Evolutionary conservation across 2,797 vertebrate genomes (phyloP), one percentile per base, ranked within the genome.

Genomic region (Enteromius radiatus): DNA sequence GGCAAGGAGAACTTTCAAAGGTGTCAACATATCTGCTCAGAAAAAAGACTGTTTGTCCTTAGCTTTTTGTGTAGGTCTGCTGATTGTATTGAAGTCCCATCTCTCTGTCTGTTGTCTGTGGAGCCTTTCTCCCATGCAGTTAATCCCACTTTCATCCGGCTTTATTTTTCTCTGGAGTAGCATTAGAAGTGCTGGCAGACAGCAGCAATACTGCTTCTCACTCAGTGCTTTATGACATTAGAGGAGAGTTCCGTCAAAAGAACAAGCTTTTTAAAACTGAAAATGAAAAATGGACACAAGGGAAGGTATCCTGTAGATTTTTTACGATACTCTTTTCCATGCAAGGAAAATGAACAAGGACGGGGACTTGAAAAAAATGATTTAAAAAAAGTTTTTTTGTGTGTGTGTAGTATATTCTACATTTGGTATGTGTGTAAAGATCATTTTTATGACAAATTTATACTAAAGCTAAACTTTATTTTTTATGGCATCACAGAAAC

Each of bases 151-250:
- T 49, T 64, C 76, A 41, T 59, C 63, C 9, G 43, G 67, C 23
- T 73, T 73, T 81, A 64, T 74, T 81, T 63, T 81, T 28, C 43
- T 65, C 69, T 28, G 26, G 49, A 59, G 78, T 64, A 26, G 15
- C 43, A 49, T 63, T 63, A 73, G 49, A 73, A 65, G 61, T 45
- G 43, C 21, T 63, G 26, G 26, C 21, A 47, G 54, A 71, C 67
- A 45, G 75, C 36, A 28, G 23, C 21, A 63, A 76, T 28, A 23
- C 76, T 33, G 28, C 43, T 78, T 64, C 43, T 78, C 61, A 43
- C 33, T 69, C 63, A 56, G 65, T 80, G 65, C 36, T 67, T 43
- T 69, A 56, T 79, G 17, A 56, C 36, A 69, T 31, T 21, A 1
- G 63, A n/a, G 11, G 59, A 52, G 76, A 68, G 45, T 10, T 26